Base-by-base conservation (phyloP, 2,797 vertebrate species). In the Iguana delicatissima region DNA sequence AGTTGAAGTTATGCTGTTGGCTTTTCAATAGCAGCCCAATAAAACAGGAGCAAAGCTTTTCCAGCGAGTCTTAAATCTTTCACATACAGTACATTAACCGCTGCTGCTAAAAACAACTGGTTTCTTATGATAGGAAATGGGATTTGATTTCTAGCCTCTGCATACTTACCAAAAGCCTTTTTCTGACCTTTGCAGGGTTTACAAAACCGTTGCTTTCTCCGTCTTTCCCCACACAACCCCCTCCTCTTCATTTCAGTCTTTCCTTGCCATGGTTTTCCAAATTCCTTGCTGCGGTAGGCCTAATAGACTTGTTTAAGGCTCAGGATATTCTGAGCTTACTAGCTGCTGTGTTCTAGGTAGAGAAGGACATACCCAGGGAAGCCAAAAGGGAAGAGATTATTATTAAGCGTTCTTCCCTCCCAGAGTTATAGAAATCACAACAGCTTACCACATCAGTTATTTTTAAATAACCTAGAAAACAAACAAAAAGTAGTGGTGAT, bases 71-170 rank as follows among this genome's bases (percentile, higher is more conserved):
- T 97, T 98, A 98, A 98, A 98, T 98, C 97, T 97, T 98, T 97
- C 97, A 97, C 96, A 94, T 97, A 97, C 96, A 97, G 97, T 97
- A 97, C 97, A 97, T 97, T 97, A 98, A 97, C 97, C 96, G 96
- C 94, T 86, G 96, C 83, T 96, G 96, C 97, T 97, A 95, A 97
- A 87, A 98, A 98, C 97, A 98, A 98, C 96, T 96, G 96, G 95
- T 97, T 98, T 98, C 98, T 98, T 98, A 98, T 97, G 96, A 97
- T 97, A 97, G 97, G 97, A 98, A 98, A 98, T 97, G 95, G 97
- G 97, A 97, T 97, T 97, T 97, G 96, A 97, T 97, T 97, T 97
- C 97, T 97, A 96, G 97, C 95, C 94, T 95, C 95, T 95, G 95
- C 95, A 95, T 96, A 97, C 95, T 97, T 96, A 97, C 95, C 94